Evolutionary conservation across 35 echinoderm and acorn worm genomes (phyloP).

Genomic region (Hemicentrotus pulcherrimus): DNA sequence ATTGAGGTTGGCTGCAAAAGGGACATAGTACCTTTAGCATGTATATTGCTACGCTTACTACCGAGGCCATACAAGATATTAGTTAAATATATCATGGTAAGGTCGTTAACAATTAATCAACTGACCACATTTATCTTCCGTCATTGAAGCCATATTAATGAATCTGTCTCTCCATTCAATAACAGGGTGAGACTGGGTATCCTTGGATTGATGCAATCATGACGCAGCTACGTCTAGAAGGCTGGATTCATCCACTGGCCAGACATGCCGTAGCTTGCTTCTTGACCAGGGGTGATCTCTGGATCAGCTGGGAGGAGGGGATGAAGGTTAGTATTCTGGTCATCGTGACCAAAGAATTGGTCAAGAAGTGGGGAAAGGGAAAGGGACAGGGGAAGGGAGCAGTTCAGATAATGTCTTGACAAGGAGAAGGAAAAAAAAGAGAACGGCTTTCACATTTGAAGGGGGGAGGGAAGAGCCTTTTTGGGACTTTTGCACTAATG

Average conservation of each 20-base stretch:
- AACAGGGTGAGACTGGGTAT: slow-evolving; percentile 86
- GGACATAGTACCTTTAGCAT: no score
- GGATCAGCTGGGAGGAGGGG: slow-evolving; percentile 99
- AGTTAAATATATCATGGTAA: not conserved
- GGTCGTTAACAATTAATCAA: not conserved
- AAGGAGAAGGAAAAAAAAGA: no score
- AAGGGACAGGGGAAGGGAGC: no score
- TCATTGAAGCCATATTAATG: not conserved
- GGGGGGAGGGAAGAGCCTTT: no score
- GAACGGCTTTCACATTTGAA: no score
- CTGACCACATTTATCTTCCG: no score
- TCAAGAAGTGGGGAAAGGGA: no score
- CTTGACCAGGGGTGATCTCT: slow-evolving; percentile 89
- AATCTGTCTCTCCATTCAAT: not conserved
- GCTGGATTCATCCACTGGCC: slow-evolving; percentile 89
- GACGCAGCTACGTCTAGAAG: slow-evolving; percentile 82
- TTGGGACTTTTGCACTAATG: no score
- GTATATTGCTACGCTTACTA: no score
- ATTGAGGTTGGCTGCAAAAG: no score
- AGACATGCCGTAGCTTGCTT: slow-evolving; percentile 87
- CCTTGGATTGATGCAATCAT: slow-evolving; percentile 99
- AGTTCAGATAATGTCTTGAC: no score
- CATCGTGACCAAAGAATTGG: not conserved
- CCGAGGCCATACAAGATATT: no score
- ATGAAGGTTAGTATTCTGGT: slow-evolving; percentile 73